Evolutionary conservation across 2,797 vertebrate genomes (phyloP), one percentile per base, ranked within the genome.

Genomic region (Phataginus tetradactyla): DNA sequence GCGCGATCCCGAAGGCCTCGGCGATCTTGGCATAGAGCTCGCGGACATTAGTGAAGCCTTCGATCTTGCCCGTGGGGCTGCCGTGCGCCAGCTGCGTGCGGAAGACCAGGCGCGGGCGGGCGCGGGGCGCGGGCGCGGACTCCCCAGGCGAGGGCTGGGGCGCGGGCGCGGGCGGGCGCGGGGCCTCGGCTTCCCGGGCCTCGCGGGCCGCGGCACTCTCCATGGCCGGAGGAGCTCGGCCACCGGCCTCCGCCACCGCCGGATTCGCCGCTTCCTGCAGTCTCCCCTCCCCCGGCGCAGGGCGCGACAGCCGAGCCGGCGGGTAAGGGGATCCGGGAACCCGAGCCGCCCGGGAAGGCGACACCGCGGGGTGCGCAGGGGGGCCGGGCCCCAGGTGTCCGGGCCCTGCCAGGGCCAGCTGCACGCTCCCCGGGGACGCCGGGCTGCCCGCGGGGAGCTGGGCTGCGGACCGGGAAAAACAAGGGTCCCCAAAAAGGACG

Each of bases 71-170:
- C 1, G 99, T 99, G 68, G 99, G 99, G 98, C 99, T 99, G 84
- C 99, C 99, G 0, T 99, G 99, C 23, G 99, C 99, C 98, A 99
- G 98, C 98, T 99, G 99, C 0, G 99, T 99, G 99, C 99, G 99
- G 97, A 99, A 99, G 78, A 99, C 98, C n/a, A 99, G 99, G 97
- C 99, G 98, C 6, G 99, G 99, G 59, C 99, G 99, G 0, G 97
- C 95, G 0, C 99, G 98, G 15, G 98, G 99, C 89, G 98, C 0
- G 15, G 98, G 6, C 96, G 97, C 51, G 96, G 98, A 75, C 95
- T 97, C 83, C 0, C 72, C 23, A 2, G 96, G 57, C 95, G 98
- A 81, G 0, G 98, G 98, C 2, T 95, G 12, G 15, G 98, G 69
- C 7, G 98, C 75, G 98, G 98, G 87, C 3, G 98, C 98, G 1